A percentile compares a stretch with the other conserved stretches of the same genome.
These are phyloP conservation scores for Podabrus alpinus DNA, from an alignment of 2,888 invertebrate genomes.

Conservation along the genomic window DNA sequence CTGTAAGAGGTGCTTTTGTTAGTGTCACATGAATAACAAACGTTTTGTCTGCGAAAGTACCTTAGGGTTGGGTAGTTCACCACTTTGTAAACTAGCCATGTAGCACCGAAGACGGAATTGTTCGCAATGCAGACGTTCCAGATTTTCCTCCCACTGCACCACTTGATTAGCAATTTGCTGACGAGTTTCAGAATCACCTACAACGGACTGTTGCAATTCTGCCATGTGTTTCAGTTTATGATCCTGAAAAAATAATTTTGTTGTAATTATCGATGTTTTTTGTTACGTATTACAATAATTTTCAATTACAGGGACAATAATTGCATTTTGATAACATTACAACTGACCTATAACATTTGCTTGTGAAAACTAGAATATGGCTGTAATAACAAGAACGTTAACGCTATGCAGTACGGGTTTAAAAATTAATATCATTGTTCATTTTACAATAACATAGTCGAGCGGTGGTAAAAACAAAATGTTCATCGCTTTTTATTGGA, in stretches of 20 bases:
- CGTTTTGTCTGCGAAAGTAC: constrained; percentile 58
- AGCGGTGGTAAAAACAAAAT: too few species aligned
- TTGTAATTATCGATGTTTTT: background rate
- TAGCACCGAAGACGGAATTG: constrained; percentile 95
- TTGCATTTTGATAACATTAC: background rate
- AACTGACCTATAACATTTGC: background rate
- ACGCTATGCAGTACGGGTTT: background rate
- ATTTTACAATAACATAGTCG: too few species aligned
- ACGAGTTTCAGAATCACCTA: constrained; percentile 88
- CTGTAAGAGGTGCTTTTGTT: background rate
- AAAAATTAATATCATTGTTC: too few species aligned
- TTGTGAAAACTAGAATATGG: background rate
- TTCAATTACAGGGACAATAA: background rate
- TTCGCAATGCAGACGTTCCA: constrained; percentile 94
- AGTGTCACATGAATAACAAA: background rate
- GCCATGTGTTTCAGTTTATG: constrained; percentile 98
- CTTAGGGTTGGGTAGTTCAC: constrained; percentile 96
- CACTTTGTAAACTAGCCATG: constrained; percentile 94
- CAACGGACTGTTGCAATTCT: constrained; percentile 96
- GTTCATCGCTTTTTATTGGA: too few species aligned
- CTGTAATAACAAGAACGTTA: background rate
- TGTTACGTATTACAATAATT: too few species aligned
- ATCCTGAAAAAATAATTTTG: constrained; percentile 66
- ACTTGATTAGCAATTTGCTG: constrained; percentile 93
- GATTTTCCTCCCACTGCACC: constrained; percentile 94